phyloP scores from a whole-genome alignment of 2,113 vertebrate species.

The Pelvicachromis taeniatus region DNA sequence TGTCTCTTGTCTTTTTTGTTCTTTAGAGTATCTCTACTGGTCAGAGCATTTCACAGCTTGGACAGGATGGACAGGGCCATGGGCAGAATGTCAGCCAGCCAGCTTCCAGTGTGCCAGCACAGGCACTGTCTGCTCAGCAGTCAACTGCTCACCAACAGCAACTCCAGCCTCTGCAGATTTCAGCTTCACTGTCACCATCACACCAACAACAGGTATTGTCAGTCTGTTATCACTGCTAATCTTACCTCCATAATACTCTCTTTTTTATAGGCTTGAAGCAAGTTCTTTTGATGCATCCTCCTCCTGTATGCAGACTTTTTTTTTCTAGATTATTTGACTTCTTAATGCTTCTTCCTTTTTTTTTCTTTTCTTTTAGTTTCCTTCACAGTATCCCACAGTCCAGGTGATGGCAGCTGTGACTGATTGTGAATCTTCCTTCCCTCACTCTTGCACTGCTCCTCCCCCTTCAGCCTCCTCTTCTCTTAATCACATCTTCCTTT shows the following conservation, averaged over 20 bases:
- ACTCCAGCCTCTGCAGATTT: slow-evolving; percentile 77
- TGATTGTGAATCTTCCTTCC: slow-evolving; percentile 56
- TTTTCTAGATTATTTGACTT: slow-evolving; percentile 27
- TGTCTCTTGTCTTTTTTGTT: neutral
- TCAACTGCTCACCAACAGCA: slow-evolving; percentile 32
- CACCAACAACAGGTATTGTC: slow-evolving; percentile 78
- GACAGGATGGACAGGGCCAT: slow-evolving; percentile 51
- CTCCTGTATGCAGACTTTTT: neutral
- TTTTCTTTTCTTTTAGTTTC: slow-evolving; percentile 37
- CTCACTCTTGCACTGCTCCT: slow-evolving; percentile 29
- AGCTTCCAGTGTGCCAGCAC: slow-evolving; percentile 38
- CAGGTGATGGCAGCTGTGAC: slow-evolving; percentile 59
- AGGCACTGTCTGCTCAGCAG: slow-evolving; percentile 37
- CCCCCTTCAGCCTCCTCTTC: slow-evolving; percentile 50
- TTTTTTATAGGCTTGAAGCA: neutral
- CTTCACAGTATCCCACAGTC: slow-evolving; percentile 64
- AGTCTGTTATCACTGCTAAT: neutral
- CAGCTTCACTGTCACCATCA: slow-evolving; percentile 55
- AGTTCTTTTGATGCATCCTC: neutral
- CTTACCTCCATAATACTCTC: neutral
- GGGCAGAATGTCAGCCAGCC: slow-evolving; percentile 70
- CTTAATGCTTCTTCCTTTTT: slow-evolving; percentile 23
- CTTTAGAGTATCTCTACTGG: slow-evolving; percentile 64
- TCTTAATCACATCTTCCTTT: slow-evolving; percentile 56
- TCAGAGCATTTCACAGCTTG: slow-evolving; percentile 71